These are phyloP conservation scores for Pongo pygmaeus DNA, from an alignment of 2,113 vertebrate genomes.

Conservation along the genomic window DNA sequence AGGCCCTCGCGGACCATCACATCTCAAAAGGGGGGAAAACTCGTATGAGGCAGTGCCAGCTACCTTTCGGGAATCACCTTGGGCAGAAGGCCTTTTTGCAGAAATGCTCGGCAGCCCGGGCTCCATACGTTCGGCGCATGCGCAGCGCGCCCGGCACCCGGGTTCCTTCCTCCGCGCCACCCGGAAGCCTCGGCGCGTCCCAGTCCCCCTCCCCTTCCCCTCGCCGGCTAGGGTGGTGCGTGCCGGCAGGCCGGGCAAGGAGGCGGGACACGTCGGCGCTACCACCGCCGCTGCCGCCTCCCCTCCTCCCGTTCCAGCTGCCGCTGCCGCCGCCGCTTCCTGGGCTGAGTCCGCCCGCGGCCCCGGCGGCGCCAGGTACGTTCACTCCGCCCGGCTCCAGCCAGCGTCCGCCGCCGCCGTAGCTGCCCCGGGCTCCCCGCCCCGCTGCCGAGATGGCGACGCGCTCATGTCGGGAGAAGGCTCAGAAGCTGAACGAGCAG, in stretches of 20 bases:
- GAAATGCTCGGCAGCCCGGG: fast-evolving
- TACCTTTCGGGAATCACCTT: fast-evolving
- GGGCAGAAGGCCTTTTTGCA: fast-evolving
- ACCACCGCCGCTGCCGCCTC: conserved; percentile 22
- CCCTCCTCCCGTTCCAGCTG: conserved; percentile 63
- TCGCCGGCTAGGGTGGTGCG: conserved; percentile 32
- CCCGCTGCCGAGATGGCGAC: conserved; percentile 88
- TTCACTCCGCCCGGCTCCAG: not conserved
- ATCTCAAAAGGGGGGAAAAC: fast-evolving
- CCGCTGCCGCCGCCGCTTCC: conserved; percentile 43
- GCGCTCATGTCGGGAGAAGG: conserved; percentile 95
- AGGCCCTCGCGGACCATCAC: fast-evolving
- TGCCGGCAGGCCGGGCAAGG: conserved; percentile 58
- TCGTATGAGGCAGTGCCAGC: fast-evolving
- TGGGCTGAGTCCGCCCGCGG: conserved; percentile 38
- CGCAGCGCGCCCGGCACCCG: not conserved
- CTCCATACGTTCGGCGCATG: not conserved
- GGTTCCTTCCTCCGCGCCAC: conserved; percentile 28
- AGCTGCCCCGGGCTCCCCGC: not conserved
- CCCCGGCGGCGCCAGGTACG: conserved; percentile 20
- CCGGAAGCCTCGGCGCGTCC: conserved; percentile 55
- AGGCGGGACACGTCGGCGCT: conserved; percentile 69
- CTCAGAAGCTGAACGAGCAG: conserved; percentile 97
- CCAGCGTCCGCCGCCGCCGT: not conserved
- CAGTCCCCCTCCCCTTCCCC: not conserved